These are phyloP conservation scores for Solenodon paradoxus DNA, from an alignment of 2,113 vertebrate genomes.

Conservation along the genomic window DNA sequence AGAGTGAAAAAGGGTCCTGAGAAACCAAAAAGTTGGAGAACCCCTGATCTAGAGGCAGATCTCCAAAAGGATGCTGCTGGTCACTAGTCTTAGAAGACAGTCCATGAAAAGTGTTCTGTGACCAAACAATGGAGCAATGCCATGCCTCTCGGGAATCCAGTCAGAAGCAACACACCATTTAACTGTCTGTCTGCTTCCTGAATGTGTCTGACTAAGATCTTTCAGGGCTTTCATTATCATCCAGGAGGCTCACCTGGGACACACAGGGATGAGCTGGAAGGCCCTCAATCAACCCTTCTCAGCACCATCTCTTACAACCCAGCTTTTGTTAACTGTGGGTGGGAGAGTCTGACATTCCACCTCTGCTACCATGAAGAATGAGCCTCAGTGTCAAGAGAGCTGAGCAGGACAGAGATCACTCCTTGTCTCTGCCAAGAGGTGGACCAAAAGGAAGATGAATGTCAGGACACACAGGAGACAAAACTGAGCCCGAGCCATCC, in stretches of 20 bases:
- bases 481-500: neutral
- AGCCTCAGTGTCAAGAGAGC: neutral
- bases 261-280: rapidly evolving
- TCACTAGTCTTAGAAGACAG: neutral
- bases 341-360: neutral
- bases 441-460: neutral
- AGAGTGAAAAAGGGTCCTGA: neutral
- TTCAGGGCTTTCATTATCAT: neutral
- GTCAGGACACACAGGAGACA: neutral
- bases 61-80: neutral
- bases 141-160: neutral
- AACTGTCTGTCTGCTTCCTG: neutral
- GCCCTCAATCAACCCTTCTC: rapidly evolving
- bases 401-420: neutral
- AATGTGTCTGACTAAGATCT: neutral
- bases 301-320: neutral
- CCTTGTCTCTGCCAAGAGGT: neutral
- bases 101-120: neutral
- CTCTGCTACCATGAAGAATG: neutral
- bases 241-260: neutral
- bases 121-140: neutral
- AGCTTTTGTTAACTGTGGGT: neutral
- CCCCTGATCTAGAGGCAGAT: neutral
- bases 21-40: neutral
- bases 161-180: neutral